Conservation (phyloP, 1,140 invertebrate genomes). For the Zaprionus davidi region DNA sequence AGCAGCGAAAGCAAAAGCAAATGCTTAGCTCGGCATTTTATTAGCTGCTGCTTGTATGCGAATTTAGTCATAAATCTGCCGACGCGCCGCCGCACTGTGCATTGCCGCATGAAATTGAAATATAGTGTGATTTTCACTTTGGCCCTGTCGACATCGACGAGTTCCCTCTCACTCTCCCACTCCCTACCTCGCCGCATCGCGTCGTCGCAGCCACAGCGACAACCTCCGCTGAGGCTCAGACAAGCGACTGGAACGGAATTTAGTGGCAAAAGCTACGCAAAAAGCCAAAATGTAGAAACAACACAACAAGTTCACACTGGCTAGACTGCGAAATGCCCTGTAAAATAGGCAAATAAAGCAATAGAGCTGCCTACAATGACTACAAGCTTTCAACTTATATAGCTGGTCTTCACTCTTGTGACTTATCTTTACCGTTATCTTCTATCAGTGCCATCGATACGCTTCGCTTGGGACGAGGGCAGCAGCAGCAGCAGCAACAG, state of each 20-base stretch:
- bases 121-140: slow-evolving; percentile 83
- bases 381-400: too few relatives aligned
- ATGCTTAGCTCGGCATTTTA: slow-evolving; percentile 80
- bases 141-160: slow-evolving; percentile 36
- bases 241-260: slow-evolving; percentile 55
- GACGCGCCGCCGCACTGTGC: slow-evolving; percentile 66
- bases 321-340: slow-evolving; percentile 36
- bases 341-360: not conserved
- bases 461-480: not conserved
- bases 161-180: not conserved
- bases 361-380: not conserved
- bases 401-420: not conserved
- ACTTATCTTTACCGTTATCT: not conserved
- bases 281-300: slow-evolving; percentile 35
- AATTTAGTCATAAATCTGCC: slow-evolving; percentile 81
- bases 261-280: slow-evolving; percentile 66
- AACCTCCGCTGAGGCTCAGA: not conserved
- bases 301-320: slow-evolving; percentile 26
- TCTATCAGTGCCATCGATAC: not conserved
- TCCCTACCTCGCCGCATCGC: not conserved
- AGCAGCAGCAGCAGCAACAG: not conserved
- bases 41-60: slow-evolving; percentile 80
- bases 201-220: not conserved
- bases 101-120: slow-evolving; percentile 80
- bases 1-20: slow-evolving; percentile 37